Conservation (phyloP, 2,113 vertebrate species). For the Plectropomus leopardus region DNA sequence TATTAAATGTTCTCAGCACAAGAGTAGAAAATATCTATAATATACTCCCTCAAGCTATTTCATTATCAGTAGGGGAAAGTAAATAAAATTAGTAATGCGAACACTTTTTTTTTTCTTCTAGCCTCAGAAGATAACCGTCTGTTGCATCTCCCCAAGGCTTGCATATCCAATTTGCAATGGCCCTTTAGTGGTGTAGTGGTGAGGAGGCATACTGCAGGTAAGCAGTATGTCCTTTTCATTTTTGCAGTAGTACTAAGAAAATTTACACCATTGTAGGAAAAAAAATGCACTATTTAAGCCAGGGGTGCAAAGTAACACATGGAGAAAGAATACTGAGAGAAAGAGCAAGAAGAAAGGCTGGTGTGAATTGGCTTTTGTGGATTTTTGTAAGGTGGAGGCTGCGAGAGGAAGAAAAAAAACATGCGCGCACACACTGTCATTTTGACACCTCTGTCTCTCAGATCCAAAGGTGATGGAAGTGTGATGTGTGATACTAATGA, state of each 20-base stretch:
- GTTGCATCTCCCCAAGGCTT: slow-evolving; percentile 19
- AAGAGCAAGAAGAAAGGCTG: slow-evolving; percentile 46
- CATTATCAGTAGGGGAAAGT: slow-evolving; percentile 40
- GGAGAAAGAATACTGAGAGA: slow-evolving; percentile 37
- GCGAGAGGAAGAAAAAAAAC: slow-evolving; percentile 36
- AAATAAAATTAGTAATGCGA: slow-evolving; percentile 55
- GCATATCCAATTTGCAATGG: slow-evolving; percentile 32
- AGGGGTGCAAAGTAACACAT: slow-evolving; percentile 56
- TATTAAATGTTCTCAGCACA: slow-evolving; percentile 28
- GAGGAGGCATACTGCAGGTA: background rate
- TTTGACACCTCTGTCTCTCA: slow-evolving; percentile 77
- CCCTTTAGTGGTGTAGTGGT: slow-evolving; percentile 14
- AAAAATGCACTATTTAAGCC: slow-evolving; percentile 42
- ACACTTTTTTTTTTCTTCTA: slow-evolving; percentile 23
- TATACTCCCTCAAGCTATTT: slow-evolving; percentile 33
- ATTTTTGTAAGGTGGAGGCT: slow-evolving; percentile 58
- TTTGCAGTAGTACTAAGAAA: slow-evolving; percentile 11
- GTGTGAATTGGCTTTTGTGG: slow-evolving; percentile 71
- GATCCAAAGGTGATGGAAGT: slow-evolving; percentile 75
- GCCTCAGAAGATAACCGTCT: slow-evolving; percentile 24
- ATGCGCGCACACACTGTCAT: slow-evolving; percentile 51
- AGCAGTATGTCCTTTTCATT: slow-evolving; percentile 23
- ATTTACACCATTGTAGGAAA: slow-evolving; percentile 29
- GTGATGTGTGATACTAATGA: slow-evolving; percentile 78
- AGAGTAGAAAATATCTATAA: slow-evolving; percentile 15